Evolutionary conservation across 2,888 invertebrate genomes (phyloP).

Genomic region (Athalia rosae): DNA sequence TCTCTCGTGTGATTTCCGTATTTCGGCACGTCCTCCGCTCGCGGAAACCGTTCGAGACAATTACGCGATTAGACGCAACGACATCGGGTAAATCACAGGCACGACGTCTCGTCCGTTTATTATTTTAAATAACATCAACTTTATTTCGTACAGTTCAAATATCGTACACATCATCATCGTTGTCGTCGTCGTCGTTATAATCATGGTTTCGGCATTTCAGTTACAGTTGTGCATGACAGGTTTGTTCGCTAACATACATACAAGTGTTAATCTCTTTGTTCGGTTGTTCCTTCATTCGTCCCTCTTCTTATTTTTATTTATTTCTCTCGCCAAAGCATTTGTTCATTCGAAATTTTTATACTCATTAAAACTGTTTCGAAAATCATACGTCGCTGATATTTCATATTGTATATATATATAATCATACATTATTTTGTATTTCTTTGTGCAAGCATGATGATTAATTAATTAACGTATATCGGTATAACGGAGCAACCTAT

Average conservation of each 20-base stretch:
- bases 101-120: conserved; percentile 37
- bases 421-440: neutral
- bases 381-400: too few relatives aligned
- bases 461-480: too few relatives aligned
- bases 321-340: neutral
- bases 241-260: conserved; percentile 36
- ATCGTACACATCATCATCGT: conserved; percentile 3
- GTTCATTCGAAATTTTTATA: too few relatives aligned
- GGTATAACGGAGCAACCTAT: neutral
- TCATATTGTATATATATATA: conserved; percentile 3
- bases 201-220: conserved; percentile 15
- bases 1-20: conserved; percentile 33
- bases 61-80: neutral
- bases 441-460: conserved; percentile 22
- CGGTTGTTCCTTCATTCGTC: conserved; percentile 4
- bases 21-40: neutral
- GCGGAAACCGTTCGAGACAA: neutral
- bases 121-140: conserved; percentile 45
- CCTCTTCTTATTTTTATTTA: neutral
- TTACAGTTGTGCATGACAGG: conserved; percentile 8
- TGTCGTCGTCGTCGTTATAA: neutral
- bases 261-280: conserved; percentile 17
- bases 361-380: too few relatives aligned
- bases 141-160: conserved; percentile 29
- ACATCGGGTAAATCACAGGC: conserved; percentile 2